phyloP scores from a whole-genome alignment of 2,113 vertebrate species.

The Pitta sordida region DNA sequence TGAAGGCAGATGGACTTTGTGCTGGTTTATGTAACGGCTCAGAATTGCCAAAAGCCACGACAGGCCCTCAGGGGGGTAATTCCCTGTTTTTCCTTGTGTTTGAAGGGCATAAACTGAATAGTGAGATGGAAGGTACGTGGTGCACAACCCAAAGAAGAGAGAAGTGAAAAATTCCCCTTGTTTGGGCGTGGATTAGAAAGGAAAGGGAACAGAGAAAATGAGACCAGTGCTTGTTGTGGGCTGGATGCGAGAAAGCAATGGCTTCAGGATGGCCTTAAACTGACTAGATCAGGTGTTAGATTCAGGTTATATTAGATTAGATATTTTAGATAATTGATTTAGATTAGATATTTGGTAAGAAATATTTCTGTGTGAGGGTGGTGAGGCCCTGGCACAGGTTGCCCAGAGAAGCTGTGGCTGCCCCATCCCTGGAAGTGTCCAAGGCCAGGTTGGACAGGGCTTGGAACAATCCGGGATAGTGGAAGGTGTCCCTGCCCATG shows the following conservation, averaged over 20 bases:
- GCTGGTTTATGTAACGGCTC: neutral
- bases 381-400: rapidly evolving
- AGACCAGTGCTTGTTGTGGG: neutral
- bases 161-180: neutral
- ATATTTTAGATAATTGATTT: neutral
- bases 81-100: neutral
- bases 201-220: neutral
- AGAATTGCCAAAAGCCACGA: neutral
- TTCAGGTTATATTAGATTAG: neutral
- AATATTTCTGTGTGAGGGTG: neutral
- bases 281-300: neutral
- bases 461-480: neutral
- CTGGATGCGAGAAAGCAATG: neutral
- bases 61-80: neutral
- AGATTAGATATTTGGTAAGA: neutral
- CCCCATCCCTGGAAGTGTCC: neutral
- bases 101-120: neutral
- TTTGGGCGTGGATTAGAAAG: neutral
- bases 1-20: constrained; percentile 14
- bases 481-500: neutral
- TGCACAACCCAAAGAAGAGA: neutral
- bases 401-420: neutral
- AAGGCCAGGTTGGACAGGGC: neutral
- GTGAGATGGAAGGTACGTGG: neutral
- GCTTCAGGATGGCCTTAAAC: neutral